Percentiles rank a stretch among this genome's conserved stretches.
These are phyloP conservation scores for Poeciliopsis gracilis DNA, from an alignment of 2,797 vertebrate species.

Conservation along the genomic window DNA sequence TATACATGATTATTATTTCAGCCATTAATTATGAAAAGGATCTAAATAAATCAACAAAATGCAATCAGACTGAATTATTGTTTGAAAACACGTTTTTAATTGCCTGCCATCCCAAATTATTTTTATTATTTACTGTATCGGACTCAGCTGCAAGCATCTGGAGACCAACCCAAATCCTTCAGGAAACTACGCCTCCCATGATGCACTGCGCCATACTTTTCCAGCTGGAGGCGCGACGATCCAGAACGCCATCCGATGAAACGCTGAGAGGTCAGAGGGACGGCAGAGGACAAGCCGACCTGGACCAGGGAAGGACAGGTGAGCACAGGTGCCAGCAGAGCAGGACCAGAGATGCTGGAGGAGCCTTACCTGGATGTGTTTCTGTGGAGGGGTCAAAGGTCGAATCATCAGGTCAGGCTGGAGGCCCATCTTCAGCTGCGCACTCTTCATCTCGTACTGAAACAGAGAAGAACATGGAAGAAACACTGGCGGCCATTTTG, in stretches of 20 bases:
- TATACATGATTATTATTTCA: too few species aligned
- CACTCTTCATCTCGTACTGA: conserved; percentile 56
- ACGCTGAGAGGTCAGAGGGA: conserved; percentile 85
- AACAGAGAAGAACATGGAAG: conserved; percentile 9
- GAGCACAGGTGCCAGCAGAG: background rate
- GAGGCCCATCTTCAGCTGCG: conserved; percentile 67
- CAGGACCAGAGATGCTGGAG: conserved; percentile 4
- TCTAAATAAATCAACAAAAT: background rate
- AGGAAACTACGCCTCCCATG: conserved; percentile 80
- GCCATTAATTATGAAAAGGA: background rate
- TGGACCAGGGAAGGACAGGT: background rate
- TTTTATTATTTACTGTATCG: background rate
- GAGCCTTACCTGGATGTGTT: conserved; percentile 78
- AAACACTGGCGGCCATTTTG: background rate
- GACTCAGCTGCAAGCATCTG: conserved; percentile 68
- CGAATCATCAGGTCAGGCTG: conserved; percentile 70
- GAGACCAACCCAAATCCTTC: conserved; percentile 77
- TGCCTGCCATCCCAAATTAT: too few species aligned
- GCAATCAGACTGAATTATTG: background rate
- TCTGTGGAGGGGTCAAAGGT: conserved; percentile 78
- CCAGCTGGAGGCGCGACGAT: conserved; percentile 75
- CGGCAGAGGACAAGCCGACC: conserved; percentile 83
- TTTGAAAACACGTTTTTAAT: background rate
- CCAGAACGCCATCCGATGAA: conserved; percentile 88
- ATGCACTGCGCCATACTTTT: conserved; percentile 58